Evolutionary conservation across 53 echinoderm and acorn worm genomes (phyloP), one percentile per base, ranked within the genome.

Genomic region (Henricia sp.): DNA sequence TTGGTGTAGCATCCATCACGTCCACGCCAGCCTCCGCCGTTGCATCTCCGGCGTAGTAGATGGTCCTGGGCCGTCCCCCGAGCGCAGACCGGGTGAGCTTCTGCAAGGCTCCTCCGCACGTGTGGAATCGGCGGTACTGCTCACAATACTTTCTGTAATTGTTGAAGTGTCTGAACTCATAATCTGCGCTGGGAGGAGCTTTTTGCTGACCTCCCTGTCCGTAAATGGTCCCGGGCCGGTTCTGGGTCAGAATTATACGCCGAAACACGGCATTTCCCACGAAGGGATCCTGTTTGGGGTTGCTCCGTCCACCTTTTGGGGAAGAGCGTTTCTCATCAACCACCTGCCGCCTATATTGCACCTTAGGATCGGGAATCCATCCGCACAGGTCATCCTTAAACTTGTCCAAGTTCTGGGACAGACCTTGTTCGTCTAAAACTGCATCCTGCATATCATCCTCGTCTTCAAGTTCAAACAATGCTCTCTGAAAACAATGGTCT

Each of bases 141-240:
- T 96, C 96, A n/a, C 94, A 90, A 57, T 96, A 96, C 69, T 90
- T 96, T 74, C 74, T 94, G 0, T 86, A 87, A 50, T 96, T 93
- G 83, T 74, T 84, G 76, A 91, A 94, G 69, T 96, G 96, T 54
- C 85, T 84, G 55, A 96, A 96, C 50, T 96, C 85, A 42, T 83
- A 96, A 16, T 96, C 88, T 33, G 72, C 78, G 20, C 66, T 74
- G 27, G n/a, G 39, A 51, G 50, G 39, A 51, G 50, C 67, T 19
- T 66, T 4, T 9, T 58, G 43, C 1, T 76, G 62, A 48, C 35
- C 41, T 34, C 8, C 24, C 35, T 73, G 73, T 14, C 48, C 60
- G 26, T 54, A 46, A n/a, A n/a, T n/a, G n/a, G n/a, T n/a, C n/a
- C n/a, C n/a, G n/a, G n/a, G n/a, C n/a, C n/a, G n/a, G n/a, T n/a